Base-by-base conservation (phyloP, 2,113 vertebrate species). In the Carollia perspicillata region DNA sequence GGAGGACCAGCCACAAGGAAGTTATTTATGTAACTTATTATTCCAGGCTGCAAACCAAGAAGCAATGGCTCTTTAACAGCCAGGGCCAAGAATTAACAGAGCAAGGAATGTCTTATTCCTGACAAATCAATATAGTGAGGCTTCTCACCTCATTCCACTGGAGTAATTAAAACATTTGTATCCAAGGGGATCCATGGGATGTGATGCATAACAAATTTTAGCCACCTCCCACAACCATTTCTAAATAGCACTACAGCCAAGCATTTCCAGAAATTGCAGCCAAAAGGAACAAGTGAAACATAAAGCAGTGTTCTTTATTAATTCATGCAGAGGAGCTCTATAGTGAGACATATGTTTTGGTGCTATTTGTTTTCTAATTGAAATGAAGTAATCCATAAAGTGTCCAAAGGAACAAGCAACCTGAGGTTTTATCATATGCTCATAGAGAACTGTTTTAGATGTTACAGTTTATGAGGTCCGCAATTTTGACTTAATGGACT, bases 11-110 rank as follows among this genome's bases (percentile, higher is more conserved):
- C 33, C 78, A 89, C 69, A 53, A 93, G 86, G 71, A 97, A 93
- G 94, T 95, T 97, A 97, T 97, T 97, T 97, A 97, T 97, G 75
- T 86, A 95, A 90, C 47, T 81, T 89, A 96, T 96, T 97, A 97
- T 90, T 96, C 74, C 40, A 91, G 89, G 85, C 91, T 97, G 69
- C 78, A 95, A 95, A 97, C 74, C 90, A 97, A 97, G 78, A 92
- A 71, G 60, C 69, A 66, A 87, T 94, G 91, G 69, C 35, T 94
- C 91, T 91, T 95, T 91, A 97, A 94, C 90, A 97, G 85, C 90
- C 89, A 86, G 78, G 85, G 78, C 89, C 93, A 97, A 96, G 78
- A 97, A 89, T 94, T 77, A 93, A 78, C 74, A 88, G 84, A 94
- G 49, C 71, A 77, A 55, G 44, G 74, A 93, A 92, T 63, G 40